Conservation (phyloP, 2,888 invertebrate species). For the Oscheius sp. region DNA sequence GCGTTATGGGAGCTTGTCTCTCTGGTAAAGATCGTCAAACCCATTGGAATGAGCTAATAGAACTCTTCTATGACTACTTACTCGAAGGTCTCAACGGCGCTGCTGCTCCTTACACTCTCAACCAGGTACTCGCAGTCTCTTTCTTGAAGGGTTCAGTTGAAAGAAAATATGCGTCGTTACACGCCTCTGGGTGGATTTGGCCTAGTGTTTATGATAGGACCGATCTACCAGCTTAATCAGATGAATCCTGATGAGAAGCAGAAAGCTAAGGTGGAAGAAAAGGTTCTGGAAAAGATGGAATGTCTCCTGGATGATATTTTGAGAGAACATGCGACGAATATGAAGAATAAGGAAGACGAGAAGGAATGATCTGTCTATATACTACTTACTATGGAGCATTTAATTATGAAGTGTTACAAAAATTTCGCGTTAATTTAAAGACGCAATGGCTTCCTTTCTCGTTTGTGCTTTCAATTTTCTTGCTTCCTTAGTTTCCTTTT, state of each 20-base stretch:
- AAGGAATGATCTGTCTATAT: too few species aligned
- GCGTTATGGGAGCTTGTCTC: constrained; percentile 37
- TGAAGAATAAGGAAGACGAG: too few species aligned
- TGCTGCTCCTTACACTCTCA: constrained; percentile 37
- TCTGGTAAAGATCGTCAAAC: constrained; percentile 37
- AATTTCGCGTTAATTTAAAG: too few species aligned
- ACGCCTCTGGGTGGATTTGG: constrained; percentile 5
- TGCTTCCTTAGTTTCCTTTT: too few species aligned
- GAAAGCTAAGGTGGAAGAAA: constrained; percentile 1
- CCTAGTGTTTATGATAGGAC: constrained; percentile 14
- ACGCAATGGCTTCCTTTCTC: too few species aligned
- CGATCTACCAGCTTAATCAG: neutral
- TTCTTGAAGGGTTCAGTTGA: neutral
- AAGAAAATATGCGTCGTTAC: constrained; percentile 6
- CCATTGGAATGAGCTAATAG: constrained; percentile 39
- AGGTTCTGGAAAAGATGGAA: constrained; percentile 4
- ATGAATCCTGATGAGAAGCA: constrained; percentile 7
- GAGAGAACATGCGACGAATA: neutral
- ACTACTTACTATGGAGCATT: too few species aligned
- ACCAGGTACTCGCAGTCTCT: constrained; percentile 29
- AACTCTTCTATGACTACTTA: constrained; percentile 41
- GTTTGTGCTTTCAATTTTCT: too few species aligned
- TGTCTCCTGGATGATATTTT: constrained; percentile 12
- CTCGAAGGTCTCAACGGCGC: constrained; percentile 31
- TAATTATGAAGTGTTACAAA: too few species aligned